Conservation (phyloP, 2,888 invertebrate genomes). For the Agrochola circellaris region DNA sequence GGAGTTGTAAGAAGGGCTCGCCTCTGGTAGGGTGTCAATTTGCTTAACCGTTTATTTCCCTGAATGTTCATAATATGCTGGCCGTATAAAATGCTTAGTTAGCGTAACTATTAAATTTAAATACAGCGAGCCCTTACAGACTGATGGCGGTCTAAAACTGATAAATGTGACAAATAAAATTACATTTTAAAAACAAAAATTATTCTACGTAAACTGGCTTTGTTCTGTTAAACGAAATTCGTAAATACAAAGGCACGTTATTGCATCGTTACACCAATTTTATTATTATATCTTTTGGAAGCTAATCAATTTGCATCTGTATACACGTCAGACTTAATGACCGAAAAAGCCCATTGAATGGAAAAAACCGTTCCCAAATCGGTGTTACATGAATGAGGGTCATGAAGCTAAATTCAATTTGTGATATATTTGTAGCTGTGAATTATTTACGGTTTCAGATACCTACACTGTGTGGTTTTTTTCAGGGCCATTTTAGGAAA, state of each 20-base stretch:
- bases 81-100: not conserved
- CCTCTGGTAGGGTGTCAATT: not conserved
- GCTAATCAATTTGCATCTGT: slow-evolving; percentile 64
- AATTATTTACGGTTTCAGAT: slow-evolving; percentile 26
- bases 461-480: slow-evolving; percentile 20
- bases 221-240: slow-evolving; percentile 39
- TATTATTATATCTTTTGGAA: slow-evolving; percentile 65
- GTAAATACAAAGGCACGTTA: slow-evolving; percentile 56
- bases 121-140: not conserved
- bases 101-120: not conserved
- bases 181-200: slow-evolving; percentile 15
- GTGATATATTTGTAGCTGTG: slow-evolving; percentile 54
- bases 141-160: not conserved
- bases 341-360: slow-evolving; percentile 60
- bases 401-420: slow-evolving; percentile 64
- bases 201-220: slow-evolving; percentile 14
- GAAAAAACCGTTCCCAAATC: slow-evolving; percentile 62
- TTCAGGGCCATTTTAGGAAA: not conserved
- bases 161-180: not conserved
- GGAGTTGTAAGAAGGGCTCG: too few relatives aligned
- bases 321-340: slow-evolving; percentile 62
- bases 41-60: not conserved
- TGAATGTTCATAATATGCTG: too few relatives aligned
- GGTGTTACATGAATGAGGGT: slow-evolving; percentile 62
- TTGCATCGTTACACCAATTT: slow-evolving; percentile 62